Evolutionary conservation across 2,888 invertebrate genomes (phyloP).

Genomic region (Napeogenes sylphis): DNA sequence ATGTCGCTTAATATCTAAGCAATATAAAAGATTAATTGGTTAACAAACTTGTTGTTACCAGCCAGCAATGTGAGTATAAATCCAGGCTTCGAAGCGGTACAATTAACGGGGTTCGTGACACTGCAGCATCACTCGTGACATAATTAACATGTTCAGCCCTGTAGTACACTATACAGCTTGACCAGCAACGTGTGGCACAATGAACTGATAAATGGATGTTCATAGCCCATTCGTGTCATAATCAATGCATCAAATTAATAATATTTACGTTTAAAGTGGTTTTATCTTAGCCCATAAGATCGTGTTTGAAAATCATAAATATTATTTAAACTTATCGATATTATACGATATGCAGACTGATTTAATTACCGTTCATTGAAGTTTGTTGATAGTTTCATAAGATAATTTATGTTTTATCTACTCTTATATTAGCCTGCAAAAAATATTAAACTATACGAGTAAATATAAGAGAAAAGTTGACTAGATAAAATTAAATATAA

Average conservation of each 20-base stretch:
- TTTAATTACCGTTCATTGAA: too few relatives aligned
- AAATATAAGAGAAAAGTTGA: too few relatives aligned
- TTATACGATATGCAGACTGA: too few relatives aligned
- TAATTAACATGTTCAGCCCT: constrained; percentile 59
- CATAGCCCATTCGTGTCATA: constrained; percentile 28
- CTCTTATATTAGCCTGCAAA: too few relatives aligned
- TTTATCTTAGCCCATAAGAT: neutral
- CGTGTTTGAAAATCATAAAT: neutral
- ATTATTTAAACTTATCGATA: neutral
- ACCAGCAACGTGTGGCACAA: constrained; percentile 43
- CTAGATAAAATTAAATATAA: too few relatives aligned
- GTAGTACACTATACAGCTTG: constrained; percentile 32
- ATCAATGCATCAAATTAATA: constrained; percentile 19
- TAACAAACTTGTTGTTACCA: constrained; percentile 24
- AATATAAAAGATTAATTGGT: constrained; percentile 22
- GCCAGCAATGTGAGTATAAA: constrained; percentile 26
- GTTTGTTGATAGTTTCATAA: too few relatives aligned
- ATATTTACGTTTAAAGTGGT: constrained; percentile 1
- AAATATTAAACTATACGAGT: too few relatives aligned
- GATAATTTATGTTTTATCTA: too few relatives aligned
- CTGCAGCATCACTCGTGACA: constrained; percentile 47
- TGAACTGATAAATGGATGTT: constrained; percentile 43
- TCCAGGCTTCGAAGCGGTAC: constrained; percentile 33
- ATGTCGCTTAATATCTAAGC: constrained; percentile 13
- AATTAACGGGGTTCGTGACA: constrained; percentile 55